phyloP scores from a whole-genome alignment of 2,888 invertebrate species.

The Morpho deidamia region DNA sequence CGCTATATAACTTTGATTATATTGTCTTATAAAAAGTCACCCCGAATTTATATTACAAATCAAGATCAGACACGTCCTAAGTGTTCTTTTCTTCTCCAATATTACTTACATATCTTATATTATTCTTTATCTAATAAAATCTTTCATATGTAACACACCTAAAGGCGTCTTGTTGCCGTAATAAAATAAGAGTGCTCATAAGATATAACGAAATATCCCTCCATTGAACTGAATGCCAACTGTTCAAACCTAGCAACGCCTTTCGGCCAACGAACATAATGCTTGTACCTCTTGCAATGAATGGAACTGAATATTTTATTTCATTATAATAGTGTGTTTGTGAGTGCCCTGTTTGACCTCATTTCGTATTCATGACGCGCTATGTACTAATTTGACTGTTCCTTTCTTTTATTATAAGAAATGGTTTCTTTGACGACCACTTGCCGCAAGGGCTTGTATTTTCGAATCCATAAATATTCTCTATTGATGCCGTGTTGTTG shows the following conservation, averaged over 20 bases:
- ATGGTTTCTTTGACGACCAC: conserved; percentile 58
- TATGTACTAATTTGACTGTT: conserved; percentile 74
- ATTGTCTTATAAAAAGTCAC: too few relatives aligned
- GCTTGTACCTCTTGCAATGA: conserved; percentile 56
- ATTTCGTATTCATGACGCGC: conserved; percentile 70
- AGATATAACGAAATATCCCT: conserved; percentile 22
- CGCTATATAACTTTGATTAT: not conserved
- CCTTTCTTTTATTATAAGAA: conserved; percentile 64
- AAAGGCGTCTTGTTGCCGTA: conserved; percentile 9
- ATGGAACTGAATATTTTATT: conserved; percentile 76
- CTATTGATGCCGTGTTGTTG: conserved; percentile 9
- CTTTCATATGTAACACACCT: conserved; percentile 6
- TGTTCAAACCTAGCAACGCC: conserved; percentile 67
- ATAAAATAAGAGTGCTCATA: conserved; percentile 17
- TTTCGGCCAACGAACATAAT: conserved; percentile 55
- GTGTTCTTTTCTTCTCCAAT: not conserved
- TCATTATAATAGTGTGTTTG: conserved; percentile 66
- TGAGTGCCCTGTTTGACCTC: conserved; percentile 74
- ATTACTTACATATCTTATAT: not conserved
- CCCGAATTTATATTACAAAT: too few relatives aligned
- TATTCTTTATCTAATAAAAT: not conserved
- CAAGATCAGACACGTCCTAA: too few relatives aligned
- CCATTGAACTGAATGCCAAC: conserved; percentile 53
- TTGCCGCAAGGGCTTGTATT: conserved; percentile 40
- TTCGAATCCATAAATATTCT: conserved; percentile 33